phyloP scores from a whole-genome alignment of 2,888 invertebrate genomes.

The Lepidocyrtoides sp. region DNA sequence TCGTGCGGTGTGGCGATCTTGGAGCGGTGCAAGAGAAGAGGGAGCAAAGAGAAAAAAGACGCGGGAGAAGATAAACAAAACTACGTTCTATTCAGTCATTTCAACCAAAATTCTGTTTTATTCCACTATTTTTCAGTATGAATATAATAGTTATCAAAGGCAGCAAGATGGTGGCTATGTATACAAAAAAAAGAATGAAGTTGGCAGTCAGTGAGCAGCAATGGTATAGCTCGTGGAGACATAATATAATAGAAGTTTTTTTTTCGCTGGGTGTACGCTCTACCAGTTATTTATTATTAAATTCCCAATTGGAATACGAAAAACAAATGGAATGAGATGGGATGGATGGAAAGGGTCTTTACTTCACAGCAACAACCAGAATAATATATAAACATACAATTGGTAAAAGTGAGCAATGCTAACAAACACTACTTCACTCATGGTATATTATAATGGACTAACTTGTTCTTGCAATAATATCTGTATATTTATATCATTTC shows the following conservation, averaged over 20 bases:
- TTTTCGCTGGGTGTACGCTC: constrained; percentile 57
- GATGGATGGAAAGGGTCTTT: constrained; percentile 72
- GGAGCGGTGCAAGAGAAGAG: neutral
- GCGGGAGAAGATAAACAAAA: neutral
- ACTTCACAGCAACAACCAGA: constrained; percentile 10
- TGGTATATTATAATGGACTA: neutral
- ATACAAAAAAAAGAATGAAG: neutral
- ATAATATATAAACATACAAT: constrained; percentile 3
- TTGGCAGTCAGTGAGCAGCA: neutral
- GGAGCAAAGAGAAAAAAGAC: neutral
- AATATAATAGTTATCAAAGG: neutral
- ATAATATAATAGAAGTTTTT: constrained; percentile 9
- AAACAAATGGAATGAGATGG: constrained; percentile 84
- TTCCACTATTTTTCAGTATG: neutral
- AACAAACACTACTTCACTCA: neutral
- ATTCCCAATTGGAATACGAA: constrained; percentile 84
- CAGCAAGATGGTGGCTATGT: neutral
- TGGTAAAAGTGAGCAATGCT: constrained; percentile 26
- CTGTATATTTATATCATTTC: neutral
- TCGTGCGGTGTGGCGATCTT: neutral
- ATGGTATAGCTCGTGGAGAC: neutral
- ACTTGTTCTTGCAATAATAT: neutral
- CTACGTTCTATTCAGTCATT: neutral
- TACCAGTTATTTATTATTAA: constrained; percentile 84
- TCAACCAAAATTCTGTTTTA: constrained; percentile 20